A percentile compares a stretch with the other conserved stretches of the same genome.
phyloP scores from a whole-genome alignment of 92 coral and sea anemone species.

The Heteractis magnifica region DNA sequence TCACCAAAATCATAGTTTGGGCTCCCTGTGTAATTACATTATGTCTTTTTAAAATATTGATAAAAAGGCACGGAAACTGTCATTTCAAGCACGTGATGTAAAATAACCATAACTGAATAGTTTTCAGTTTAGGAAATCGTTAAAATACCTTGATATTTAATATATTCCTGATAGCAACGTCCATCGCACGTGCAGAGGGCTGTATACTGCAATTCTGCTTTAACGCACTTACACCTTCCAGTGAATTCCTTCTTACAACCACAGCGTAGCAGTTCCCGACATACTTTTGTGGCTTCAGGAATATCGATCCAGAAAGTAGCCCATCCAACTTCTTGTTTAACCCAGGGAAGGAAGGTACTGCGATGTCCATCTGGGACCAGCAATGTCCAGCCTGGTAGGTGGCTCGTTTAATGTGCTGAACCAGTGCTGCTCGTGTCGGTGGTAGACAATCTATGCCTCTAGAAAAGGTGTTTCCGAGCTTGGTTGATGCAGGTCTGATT shows the following conservation, averaged over 20 bases:
- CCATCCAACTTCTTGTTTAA: slow-evolving; percentile 34
- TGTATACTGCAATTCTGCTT: slow-evolving; percentile 33
- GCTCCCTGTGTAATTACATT: slow-evolving; percentile 9
- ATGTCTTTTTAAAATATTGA: background rate
- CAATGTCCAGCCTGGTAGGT: slow-evolving; percentile 52
- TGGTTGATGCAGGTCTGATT: slow-evolving; percentile 34
- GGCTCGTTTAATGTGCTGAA: slow-evolving; percentile 41
- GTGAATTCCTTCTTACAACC: slow-evolving; percentile 56
- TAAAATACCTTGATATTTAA: background rate
- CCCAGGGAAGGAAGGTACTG: slow-evolving; percentile 42
- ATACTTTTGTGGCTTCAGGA: slow-evolving; percentile 47
- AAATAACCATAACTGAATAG: no score
- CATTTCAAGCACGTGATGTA: no score
- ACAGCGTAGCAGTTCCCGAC: slow-evolving; percentile 54
- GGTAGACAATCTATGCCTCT: slow-evolving; percentile 44
- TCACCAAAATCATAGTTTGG: slow-evolving; percentile 3
- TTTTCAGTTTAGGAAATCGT: no score
- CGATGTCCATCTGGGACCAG: slow-evolving; percentile 49
- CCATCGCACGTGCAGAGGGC: slow-evolving; percentile 62
- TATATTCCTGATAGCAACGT: slow-evolving; percentile 21
- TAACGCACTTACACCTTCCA: background rate
- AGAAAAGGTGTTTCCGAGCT: slow-evolving; percentile 50
- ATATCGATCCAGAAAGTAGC: slow-evolving; percentile 41
- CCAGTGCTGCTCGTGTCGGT: slow-evolving; percentile 48
- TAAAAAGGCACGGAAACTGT: background rate